Evolutionary conservation across 2,797 vertebrate species (phyloP), one percentile per base, ranked within the genome.

Genomic region (Sebastes hopkinsi): DNA sequence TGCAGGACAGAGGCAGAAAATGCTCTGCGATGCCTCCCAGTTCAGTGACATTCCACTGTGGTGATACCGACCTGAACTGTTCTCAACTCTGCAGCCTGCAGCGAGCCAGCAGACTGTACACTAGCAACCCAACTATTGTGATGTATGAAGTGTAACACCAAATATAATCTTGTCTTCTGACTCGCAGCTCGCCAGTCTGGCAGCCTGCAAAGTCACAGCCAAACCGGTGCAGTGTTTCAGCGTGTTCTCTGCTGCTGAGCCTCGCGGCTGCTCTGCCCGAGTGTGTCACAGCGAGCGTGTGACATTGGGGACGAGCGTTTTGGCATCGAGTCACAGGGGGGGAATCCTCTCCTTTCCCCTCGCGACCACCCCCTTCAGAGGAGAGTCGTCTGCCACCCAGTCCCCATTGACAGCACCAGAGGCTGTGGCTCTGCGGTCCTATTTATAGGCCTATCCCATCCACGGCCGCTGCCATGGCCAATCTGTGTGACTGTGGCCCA

Each of bases 401-500:
- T 85, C 84, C 80, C 87, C 84, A 54, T 9, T 87, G 87, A 89
- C 90, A 90, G 83, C 88, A 93, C 92, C 89, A 87, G 70, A 70
- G 93, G 92, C 88, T 88, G 76, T 23, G 56, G 85, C 85, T 90
- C 87, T 82, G 82, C 81, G 10, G 60, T 83, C 75, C 87, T 95
- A 92, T 94, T 92, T 93, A 90, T 92, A 94, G 88, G 85, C 85
- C 66, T 8, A 18, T 81, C 82, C 88, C 73, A 32, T 88, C 87
- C 81, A 46, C 52, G 58, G 87, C 83, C 76, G 59, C 92, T 94
- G 92, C 90, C 92, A 93, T 23, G 71, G 85, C 77, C 88, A 23
- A 94, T 95, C 93, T 93, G 82, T 50, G 77, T 95, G 93, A 94
- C 79, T 81, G 68, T 9, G 78, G 89, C 87, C 92, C 77, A 32